Evolutionary conservation across 2,888 invertebrate genomes (phyloP).

Genomic region (Venusia cambrica): DNA sequence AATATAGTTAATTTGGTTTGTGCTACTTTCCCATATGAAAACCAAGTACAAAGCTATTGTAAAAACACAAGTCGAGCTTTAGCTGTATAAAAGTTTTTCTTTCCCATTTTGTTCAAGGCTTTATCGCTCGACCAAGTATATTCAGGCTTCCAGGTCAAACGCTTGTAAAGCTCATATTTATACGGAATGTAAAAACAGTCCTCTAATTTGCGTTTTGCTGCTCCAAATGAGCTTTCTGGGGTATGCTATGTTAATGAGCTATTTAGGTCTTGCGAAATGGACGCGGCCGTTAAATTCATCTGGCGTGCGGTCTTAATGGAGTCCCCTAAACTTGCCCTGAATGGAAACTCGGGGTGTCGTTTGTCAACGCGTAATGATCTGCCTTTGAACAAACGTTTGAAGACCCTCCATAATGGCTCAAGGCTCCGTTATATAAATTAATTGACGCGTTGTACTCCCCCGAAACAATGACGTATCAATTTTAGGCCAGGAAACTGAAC

Average conservation of each 20-base stretch:
- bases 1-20: conserved; percentile 25
- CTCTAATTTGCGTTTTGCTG: conserved; percentile 16
- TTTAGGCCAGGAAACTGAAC: conserved; percentile 28
- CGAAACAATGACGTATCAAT: conserved; percentile 32
- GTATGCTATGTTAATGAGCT: conserved; percentile 13
- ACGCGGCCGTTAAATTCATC: conserved; percentile 44
- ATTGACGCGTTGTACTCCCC: conserved; percentile 32
- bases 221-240: conserved; percentile 13
- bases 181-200: conserved; percentile 8
- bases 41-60: conserved; percentile 14
- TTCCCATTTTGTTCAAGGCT: conserved; percentile 21
- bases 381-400: conserved; percentile 34
- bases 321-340: conserved; percentile 42
- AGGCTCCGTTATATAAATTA: conserved; percentile 31
- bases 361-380: conserved; percentile 45
- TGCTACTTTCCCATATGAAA: conserved; percentile 13
- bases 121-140: conserved; percentile 21
- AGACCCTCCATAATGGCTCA: conserved; percentile 24
- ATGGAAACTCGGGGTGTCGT: conserved; percentile 41
- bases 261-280: conserved; percentile 36
- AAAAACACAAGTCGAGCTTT: conserved; percentile 23
- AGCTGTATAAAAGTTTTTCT: conserved; percentile 24
- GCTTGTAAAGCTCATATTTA: conserved; percentile 15
- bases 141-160: conserved; percentile 24
- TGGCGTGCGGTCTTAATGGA: conserved; percentile 39